phyloP scores from a whole-genome alignment of 2,797 vertebrate genomes.

The Helicolenus hilgendorfi region DNA sequence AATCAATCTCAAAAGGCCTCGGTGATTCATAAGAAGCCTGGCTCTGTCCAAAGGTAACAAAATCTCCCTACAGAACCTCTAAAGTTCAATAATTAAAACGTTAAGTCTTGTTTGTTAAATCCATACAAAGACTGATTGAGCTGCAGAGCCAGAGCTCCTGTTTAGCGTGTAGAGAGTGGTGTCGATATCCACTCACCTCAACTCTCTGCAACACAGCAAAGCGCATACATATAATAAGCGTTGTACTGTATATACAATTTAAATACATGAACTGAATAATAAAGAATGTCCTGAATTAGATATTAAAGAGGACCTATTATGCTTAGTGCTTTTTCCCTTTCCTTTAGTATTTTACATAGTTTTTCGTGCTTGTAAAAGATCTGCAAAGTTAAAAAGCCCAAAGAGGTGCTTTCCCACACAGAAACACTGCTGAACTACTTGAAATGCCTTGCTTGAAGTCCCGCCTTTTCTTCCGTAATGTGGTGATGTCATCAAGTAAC shows the following conservation, averaged over 20 bases:
- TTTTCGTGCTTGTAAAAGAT: too few relatives aligned
- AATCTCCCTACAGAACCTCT: not conserved
- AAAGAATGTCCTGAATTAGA: not conserved
- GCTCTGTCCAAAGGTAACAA: not conserved
- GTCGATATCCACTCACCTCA: not conserved
- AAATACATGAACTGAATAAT: not conserved
- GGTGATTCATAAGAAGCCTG: not conserved
- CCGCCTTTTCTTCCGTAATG: too few relatives aligned
- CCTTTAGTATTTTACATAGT: too few relatives aligned
- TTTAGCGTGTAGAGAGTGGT: not conserved
- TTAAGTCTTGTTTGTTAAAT: not conserved
- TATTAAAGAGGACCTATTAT: too few relatives aligned
- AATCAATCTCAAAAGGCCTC: slow-evolving; percentile 13
- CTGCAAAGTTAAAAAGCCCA: too few relatives aligned
- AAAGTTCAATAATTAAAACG: not conserved
- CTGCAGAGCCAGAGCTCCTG: not conserved
- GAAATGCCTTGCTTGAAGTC: too few relatives aligned
- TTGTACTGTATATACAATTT: not conserved
- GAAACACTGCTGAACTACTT: too few relatives aligned
- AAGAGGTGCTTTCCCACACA: too few relatives aligned
- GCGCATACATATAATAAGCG: not conserved
- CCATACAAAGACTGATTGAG: not conserved
- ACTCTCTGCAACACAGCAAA: not conserved
- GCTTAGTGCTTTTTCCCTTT: too few relatives aligned
- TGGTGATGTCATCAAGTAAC: too few relatives aligned